Conservation (phyloP, 1,140 invertebrate species). For the Fopius arisanus region DNA sequence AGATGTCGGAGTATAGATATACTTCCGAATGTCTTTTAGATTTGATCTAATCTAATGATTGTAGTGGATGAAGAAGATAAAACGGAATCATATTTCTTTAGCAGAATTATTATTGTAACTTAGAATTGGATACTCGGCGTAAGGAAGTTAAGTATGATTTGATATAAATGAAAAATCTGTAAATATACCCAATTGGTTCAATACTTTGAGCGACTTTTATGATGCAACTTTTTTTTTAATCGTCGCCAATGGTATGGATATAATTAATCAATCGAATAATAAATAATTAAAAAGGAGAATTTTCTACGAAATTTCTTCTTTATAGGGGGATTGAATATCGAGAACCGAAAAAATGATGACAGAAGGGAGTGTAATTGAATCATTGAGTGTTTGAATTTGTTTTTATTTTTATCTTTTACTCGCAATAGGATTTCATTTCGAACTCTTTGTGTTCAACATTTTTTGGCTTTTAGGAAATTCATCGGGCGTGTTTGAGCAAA, state of each 20-base stretch:
- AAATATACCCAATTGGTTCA: background rate
- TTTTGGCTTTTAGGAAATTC: background rate
- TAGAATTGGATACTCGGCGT: background rate
- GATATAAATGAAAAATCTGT: constrained; percentile 3
- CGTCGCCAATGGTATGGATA: background rate
- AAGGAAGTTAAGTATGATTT: background rate
- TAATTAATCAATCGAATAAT: background rate
- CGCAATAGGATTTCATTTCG: background rate
- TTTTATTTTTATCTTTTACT: background rate
- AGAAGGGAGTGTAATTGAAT: background rate
- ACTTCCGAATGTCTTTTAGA: background rate
- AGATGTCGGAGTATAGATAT: background rate
- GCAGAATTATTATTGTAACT: background rate
- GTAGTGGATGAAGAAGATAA: constrained; percentile 32
- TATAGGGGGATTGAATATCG: background rate
- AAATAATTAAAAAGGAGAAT: background rate
- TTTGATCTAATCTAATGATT: background rate
- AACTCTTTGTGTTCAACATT: background rate
- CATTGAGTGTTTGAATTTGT: background rate
- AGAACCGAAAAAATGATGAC: background rate
- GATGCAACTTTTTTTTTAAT: background rate
- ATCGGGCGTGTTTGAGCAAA: background rate
- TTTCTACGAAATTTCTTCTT: background rate
- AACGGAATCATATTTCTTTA: constrained; percentile 30
- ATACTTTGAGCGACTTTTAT: background rate